These are phyloP conservation scores for Oenanthe melanoleuca DNA, from an alignment of 2,113 vertebrate genomes.

Conservation along the genomic window DNA sequence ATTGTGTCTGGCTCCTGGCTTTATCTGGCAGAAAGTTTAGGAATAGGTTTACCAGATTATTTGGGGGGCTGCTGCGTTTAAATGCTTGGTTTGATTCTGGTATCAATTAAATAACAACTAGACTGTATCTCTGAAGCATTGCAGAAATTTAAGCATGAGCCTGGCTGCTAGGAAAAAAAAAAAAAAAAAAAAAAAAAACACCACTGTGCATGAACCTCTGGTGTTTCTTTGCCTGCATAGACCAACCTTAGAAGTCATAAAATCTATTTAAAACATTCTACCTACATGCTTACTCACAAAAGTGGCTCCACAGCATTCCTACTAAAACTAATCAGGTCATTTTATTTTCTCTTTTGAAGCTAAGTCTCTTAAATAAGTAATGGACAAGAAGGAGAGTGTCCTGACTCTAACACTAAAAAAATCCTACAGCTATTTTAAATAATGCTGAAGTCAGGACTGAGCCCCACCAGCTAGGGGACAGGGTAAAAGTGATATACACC, in stretches of 20 bases:
- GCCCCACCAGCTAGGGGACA: neutral
- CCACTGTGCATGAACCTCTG: neutral
- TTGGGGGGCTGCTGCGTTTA: neutral
- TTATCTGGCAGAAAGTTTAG: neutral
- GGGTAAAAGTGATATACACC: neutral
- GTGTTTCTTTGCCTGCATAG: neutral
- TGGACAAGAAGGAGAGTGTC: neutral
- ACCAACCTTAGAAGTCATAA: neutral
- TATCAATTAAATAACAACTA: neutral
- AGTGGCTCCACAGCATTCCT: neutral
- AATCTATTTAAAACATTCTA: neutral
- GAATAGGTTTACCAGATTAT: neutral
- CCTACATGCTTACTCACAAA: neutral
- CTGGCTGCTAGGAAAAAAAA: neutral
- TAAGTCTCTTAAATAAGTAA: neutral
- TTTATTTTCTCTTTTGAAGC: neutral
- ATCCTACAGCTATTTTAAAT: neutral
- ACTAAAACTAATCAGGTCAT: neutral
- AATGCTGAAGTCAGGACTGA: neutral
- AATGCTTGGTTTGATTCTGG: neutral
- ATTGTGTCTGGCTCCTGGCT: neutral
- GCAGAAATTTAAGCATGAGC: neutral
- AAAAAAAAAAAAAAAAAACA: no score
- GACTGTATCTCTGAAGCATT: neutral
- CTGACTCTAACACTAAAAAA: neutral